Evolutionary conservation across 1,140 invertebrate species (phyloP).

Genomic region (Ips typographus): DNA sequence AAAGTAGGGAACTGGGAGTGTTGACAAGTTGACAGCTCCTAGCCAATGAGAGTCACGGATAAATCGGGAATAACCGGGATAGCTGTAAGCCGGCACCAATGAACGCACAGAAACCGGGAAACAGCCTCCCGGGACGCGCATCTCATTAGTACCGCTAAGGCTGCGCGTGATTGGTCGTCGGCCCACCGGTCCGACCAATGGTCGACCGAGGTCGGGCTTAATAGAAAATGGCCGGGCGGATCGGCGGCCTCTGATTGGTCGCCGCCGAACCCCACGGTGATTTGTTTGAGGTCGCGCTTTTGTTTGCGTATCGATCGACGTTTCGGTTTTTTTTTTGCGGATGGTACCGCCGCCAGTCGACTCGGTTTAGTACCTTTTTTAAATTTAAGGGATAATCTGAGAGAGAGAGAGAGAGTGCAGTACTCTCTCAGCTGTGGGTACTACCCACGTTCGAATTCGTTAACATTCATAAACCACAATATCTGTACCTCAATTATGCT

Average conservation of each 20-base stretch:
- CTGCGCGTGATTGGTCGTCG: conserved; percentile 17
- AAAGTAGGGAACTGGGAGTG: no score
- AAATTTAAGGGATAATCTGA: not conserved
- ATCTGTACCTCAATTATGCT: no score
- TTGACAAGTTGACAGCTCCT: no score
- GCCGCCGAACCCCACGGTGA: not conserved
- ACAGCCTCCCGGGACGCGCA: conserved; percentile 14
- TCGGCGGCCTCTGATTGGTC: not conserved
- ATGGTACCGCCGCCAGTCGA: not conserved
- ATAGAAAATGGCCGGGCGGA: conserved; percentile 31
- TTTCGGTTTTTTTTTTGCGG: not conserved
- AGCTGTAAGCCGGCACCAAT: no score
- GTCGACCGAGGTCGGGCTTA: conserved; percentile 6
- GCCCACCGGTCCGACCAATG: conserved; percentile 16
- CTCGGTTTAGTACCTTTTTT: not conserved
- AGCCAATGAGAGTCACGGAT: no score
- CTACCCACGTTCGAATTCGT: no score
- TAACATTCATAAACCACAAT: no score
- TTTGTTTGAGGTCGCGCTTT: conserved; percentile 12
- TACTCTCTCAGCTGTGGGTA: no score
- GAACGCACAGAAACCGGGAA: no score
- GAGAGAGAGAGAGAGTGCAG: no score
- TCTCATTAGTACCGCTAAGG: conserved; percentile 27
- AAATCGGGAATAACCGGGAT: no score
- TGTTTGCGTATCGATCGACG: not conserved